Evolutionary conservation across 2,797 vertebrate genomes (phyloP).

Genomic region (Sciaenops ocellatus): DNA sequence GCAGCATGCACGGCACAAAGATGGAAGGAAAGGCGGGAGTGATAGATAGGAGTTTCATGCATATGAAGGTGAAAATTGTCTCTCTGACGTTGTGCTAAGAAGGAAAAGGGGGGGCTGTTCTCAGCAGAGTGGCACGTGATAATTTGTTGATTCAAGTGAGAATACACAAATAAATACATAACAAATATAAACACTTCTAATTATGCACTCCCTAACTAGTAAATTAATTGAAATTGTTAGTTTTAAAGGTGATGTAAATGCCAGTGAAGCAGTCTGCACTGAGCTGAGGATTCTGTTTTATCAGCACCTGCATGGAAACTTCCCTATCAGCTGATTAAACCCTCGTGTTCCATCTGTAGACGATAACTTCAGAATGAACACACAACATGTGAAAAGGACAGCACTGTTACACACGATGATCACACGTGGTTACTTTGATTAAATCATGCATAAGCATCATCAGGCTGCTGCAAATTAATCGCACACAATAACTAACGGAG

Average conservation of each 20-base stretch:
- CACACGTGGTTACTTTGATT: conserved; percentile 1
- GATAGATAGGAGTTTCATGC: conserved; percentile 11
- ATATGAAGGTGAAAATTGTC: conserved; percentile 21
- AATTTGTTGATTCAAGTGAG: not conserved
- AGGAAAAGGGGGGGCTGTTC: not conserved
- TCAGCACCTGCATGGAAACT: conserved; percentile 16
- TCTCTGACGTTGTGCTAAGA: conserved; percentile 2
- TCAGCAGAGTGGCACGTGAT: not conserved
- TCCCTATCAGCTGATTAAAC: conserved; percentile 22
- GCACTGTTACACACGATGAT: not conserved
- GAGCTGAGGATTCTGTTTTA: not conserved
- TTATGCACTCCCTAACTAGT: not conserved
- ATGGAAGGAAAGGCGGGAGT: conserved; percentile 18
- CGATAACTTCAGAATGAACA: conserved; percentile 4
- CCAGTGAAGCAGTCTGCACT: not conserved
- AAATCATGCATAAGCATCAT: conserved; percentile 8
- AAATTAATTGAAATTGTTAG: not conserved
- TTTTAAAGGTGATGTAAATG: not conserved
- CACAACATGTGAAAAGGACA: not conserved
- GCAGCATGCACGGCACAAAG: conserved; percentile 1
- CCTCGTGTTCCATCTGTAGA: conserved; percentile 2
- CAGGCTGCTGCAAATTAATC: not conserved
- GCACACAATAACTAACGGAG: not conserved
- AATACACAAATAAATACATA: not conserved
- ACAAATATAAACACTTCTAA: not conserved